These are phyloP conservation scores for Atta cephalotes DNA, from an alignment of 1,140 invertebrate genomes.

Conservation along the genomic window DNA sequence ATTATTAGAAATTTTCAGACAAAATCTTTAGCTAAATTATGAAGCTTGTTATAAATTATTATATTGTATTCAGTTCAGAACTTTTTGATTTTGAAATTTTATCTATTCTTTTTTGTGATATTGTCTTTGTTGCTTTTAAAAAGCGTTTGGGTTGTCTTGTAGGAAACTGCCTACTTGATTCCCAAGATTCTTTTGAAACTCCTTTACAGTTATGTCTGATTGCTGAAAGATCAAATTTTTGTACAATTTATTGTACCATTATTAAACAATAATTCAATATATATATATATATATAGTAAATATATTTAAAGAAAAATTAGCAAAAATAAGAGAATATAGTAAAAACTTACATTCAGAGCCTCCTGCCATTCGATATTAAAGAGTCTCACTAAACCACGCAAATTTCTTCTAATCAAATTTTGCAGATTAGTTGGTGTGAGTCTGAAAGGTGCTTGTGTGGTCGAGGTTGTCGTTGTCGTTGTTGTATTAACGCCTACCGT, in stretches of 20 bases:
- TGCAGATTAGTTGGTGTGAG: conserved; percentile 80
- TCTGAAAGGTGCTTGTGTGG: conserved; percentile 79
- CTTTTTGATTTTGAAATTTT: not conserved
- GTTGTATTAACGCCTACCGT: not conserved
- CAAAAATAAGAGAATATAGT: not conserved
- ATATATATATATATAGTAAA: too few relatives aligned
- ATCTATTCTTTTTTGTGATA: not conserved
- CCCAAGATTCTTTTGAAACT: conserved; percentile 81
- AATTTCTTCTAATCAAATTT: conserved; percentile 83
- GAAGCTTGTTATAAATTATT: not conserved
- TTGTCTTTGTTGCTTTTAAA: conserved; percentile 48
- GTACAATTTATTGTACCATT: not conserved
- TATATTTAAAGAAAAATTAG: not conserved
- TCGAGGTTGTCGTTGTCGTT: conserved; percentile 47
- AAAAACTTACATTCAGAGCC: conserved; percentile 84
- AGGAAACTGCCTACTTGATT: conserved; percentile 81
- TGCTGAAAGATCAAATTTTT: conserved; percentile 73
- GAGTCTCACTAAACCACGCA: conserved; percentile 84
- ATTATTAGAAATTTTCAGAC: not conserved
- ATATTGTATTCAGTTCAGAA: not conserved
- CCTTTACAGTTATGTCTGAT: conserved; percentile 78
- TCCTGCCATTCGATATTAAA: conserved; percentile 87
- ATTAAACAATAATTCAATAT: not conserved
- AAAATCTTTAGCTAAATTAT: conserved; percentile 39
- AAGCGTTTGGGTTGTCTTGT: conserved; percentile 82